Conservation (phyloP, 2,888 invertebrate genomes). For the Mamestra brassicae region DNA sequence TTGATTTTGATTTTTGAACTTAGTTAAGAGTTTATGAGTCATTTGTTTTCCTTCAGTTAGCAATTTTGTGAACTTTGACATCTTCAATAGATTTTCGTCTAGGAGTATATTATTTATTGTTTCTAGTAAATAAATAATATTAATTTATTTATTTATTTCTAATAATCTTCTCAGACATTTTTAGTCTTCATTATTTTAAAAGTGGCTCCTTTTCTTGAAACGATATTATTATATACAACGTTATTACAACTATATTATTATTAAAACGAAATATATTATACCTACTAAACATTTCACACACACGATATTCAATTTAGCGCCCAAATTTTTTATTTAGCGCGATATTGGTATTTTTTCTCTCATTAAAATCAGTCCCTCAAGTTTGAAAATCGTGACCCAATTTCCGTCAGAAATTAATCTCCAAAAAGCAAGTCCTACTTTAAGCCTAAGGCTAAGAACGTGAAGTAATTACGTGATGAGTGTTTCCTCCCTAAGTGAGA, state of each 20-base stretch:
- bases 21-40: not conserved
- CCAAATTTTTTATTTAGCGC: too few species aligned
- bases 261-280: too few species aligned
- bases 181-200: not conserved
- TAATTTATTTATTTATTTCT: too few species aligned
- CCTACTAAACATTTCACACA: not conserved
- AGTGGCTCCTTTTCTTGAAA: not conserved
- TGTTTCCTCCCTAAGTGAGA: conserved; percentile 16
- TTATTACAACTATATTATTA: too few species aligned
- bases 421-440: not conserved
- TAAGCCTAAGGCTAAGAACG: not conserved
- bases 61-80: not conserved
- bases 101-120: too few species aligned
- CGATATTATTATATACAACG: too few species aligned
- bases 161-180: not conserved
- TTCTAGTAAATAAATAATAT: too few species aligned
- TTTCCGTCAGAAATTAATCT: not conserved
- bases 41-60: not conserved
- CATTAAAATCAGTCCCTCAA: not conserved
- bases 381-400: not conserved
- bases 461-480: conserved; percentile 36
- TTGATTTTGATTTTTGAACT: not conserved
- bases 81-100: not conserved
- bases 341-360: not conserved
- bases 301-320: not conserved